Evolutionary conservation across 2,888 invertebrate genomes (phyloP).

Genomic region (Pachymerium ferrugineum): DNA sequence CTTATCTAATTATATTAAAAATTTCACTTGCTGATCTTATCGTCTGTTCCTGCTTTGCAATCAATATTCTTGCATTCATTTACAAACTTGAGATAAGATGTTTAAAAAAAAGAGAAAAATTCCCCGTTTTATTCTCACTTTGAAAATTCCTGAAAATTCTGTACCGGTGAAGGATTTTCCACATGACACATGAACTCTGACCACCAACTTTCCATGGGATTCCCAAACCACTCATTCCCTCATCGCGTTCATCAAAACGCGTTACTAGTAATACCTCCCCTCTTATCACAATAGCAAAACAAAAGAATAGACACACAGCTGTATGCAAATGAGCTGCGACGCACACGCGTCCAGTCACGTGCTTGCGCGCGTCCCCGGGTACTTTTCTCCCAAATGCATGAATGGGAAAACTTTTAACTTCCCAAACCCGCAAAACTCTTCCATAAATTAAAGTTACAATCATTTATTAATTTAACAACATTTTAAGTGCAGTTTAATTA

Average conservation of each 20-base stretch:
- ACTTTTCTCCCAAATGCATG: too few relatives aligned
- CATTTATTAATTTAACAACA: too few relatives aligned
- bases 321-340: background rate
- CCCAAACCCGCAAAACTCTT: too few relatives aligned
- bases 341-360: background rate
- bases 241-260: background rate
- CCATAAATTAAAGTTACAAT: too few relatives aligned
- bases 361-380: background rate
- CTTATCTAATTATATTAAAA: too few relatives aligned
- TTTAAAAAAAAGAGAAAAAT: background rate
- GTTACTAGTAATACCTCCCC: background rate
- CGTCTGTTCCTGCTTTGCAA: too few relatives aligned
- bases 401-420: too few relatives aligned
- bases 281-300: background rate
- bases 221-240: background rate
- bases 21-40: too few relatives aligned
- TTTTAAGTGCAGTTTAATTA: too few relatives aligned
- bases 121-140: background rate
- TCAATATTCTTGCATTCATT: too few relatives aligned
- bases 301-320: background rate
- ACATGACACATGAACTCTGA: background rate
- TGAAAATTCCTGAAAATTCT: too few relatives aligned
- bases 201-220: background rate
- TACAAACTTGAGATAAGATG: too few relatives aligned
- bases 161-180: background rate